Percentiles rank a stretch among this genome's conserved stretches.
Conservation (phyloP, 2,113 vertebrate genomes). For the Labeo rohita region DNA sequence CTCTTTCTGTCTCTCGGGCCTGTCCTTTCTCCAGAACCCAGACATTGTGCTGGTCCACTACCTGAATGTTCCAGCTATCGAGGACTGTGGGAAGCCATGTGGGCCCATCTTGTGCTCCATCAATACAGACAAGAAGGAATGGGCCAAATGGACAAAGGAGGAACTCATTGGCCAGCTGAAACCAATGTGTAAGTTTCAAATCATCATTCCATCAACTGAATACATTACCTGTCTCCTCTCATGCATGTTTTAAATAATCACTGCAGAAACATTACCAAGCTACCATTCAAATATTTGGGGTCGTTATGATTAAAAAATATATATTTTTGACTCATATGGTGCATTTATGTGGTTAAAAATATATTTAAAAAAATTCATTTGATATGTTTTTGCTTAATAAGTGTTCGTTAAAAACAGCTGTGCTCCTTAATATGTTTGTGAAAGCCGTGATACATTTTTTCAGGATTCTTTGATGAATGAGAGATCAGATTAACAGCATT, state of each 20-base stretch:
- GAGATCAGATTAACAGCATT: background rate
- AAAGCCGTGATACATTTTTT: background rate
- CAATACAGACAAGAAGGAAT: conserved; percentile 99
- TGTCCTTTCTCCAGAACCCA: conserved; percentile 84
- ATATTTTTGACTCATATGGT: background rate
- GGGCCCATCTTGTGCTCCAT: conserved; percentile 98
- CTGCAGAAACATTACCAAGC: background rate
- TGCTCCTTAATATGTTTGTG: background rate
- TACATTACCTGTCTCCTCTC: background rate
- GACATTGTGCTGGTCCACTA: conserved; percentile 99
- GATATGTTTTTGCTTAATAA: background rate
- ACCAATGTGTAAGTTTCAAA: conserved; percentile 94
- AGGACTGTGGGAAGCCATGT: conserved; percentile 98
- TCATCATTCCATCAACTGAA: conserved; percentile 23
- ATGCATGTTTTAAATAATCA: background rate
- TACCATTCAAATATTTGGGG: background rate
- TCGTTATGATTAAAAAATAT: background rate
- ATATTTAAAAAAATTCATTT: background rate
- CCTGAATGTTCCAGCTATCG: conserved; percentile 98
- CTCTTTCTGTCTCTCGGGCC: background rate
- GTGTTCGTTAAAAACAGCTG: background rate
- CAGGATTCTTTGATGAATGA: background rate
- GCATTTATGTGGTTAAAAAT: background rate
- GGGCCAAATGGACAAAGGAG: conserved; percentile 99
- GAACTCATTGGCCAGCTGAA: conserved; percentile 98